Conservation (phyloP, 2,797 vertebrate genomes). For the Sebastes elongatus region DNA sequence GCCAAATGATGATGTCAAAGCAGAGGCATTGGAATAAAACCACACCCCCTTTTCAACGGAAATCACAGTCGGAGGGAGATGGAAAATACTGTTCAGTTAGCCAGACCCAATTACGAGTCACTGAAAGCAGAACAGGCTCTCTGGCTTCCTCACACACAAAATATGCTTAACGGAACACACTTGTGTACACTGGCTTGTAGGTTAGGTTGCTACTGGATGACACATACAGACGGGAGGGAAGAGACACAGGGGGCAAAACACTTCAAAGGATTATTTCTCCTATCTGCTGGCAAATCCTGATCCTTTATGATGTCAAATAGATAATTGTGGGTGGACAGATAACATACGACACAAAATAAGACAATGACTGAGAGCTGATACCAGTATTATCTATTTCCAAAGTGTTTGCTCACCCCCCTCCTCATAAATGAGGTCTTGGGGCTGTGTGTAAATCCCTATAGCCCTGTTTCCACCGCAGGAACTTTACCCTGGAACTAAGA, state of each 20-base stretch:
- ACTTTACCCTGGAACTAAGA: too few species aligned
- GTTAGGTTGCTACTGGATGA: conserved; percentile 15
- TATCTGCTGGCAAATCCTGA: conserved; percentile 1
- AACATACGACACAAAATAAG: neutral
- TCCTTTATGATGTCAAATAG: conserved; percentile 21
- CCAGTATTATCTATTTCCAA: conserved; percentile 32
- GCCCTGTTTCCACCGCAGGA: too few species aligned
- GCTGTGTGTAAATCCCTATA: neutral
- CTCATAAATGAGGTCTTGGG: conserved; percentile 45
- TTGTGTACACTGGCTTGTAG: conserved; percentile 15
- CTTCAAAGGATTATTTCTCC: conserved; percentile 32
- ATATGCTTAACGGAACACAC: conserved; percentile 18
- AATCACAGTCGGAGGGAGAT: conserved; percentile 51
- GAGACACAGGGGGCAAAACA: neutral
- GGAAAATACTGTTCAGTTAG: conserved; percentile 67
- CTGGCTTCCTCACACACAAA: conserved; percentile 29
- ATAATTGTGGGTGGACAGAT: conserved; percentile 22
- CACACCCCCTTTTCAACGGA: conserved; percentile 56
- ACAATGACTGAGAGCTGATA: conserved; percentile 41
- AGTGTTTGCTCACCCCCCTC: conserved; percentile 25
- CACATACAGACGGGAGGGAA: neutral
- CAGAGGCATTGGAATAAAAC: conserved; percentile 64
- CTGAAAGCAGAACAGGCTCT: conserved; percentile 37
- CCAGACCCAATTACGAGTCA: conserved; percentile 48
- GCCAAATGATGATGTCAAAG: conserved; percentile 74